phyloP scores from a whole-genome alignment of 2,888 invertebrate species.

The Drosophila neoperkinsi region DNA sequence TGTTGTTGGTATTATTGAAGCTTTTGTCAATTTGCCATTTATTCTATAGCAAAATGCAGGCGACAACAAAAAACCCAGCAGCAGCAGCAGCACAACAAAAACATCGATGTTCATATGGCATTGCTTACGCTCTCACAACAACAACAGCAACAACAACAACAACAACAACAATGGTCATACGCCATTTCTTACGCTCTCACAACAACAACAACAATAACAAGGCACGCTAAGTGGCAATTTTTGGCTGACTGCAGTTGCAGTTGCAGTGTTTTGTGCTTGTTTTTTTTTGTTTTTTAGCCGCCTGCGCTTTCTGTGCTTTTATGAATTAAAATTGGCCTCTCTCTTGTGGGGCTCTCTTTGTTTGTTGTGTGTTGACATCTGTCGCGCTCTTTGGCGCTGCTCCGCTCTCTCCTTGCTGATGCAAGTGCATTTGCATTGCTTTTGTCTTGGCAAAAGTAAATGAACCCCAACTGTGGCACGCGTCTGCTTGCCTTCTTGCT shows the following conservation, averaged over 20 bases:
- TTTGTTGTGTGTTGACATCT: neutral
- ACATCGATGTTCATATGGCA: neutral
- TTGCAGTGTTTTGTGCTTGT: constrained; percentile 5
- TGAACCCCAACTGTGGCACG: constrained; percentile 60
- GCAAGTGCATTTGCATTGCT: constrained; percentile 26
- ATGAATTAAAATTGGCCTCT: constrained; percentile 64
- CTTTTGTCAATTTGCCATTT: constrained; percentile 16
- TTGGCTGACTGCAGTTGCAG: constrained; percentile 15
- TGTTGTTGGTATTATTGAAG: constrained; percentile 14
- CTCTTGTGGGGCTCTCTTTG: neutral
- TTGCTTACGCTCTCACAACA: constrained; percentile 3
- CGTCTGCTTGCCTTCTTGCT: constrained; percentile 10
- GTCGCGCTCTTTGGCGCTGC: constrained; percentile 8
- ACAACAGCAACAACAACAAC: constrained; percentile 3
- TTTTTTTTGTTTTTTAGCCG: neutral
- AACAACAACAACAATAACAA: constrained; percentile 2
- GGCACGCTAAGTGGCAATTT: neutral
- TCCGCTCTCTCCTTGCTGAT: neutral
- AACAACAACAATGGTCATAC: neutral
- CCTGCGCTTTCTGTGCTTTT: constrained; percentile 42
- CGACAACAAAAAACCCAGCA: neutral
- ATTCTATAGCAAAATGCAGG: constrained; percentile 1
- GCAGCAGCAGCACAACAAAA: constrained; percentile 8
- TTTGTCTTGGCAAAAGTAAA: constrained; percentile 58
- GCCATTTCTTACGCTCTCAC: constrained; percentile 3